Conservation (phyloP, 2,113 vertebrate species). For the Lepus europaeus region DNA sequence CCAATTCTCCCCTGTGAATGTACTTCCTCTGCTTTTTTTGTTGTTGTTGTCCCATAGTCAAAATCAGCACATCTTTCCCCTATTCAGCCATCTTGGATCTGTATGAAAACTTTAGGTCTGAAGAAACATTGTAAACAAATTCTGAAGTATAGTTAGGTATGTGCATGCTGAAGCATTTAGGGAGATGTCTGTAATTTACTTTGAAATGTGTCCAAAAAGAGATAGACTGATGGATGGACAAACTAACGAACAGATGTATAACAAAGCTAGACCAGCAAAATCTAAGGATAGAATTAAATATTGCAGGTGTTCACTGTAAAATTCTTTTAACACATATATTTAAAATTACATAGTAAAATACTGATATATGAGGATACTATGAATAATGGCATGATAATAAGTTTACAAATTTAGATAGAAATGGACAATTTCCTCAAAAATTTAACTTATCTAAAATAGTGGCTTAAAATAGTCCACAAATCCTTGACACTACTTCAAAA, state of each 20-base stretch:
- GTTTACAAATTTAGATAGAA: conserved; percentile 22
- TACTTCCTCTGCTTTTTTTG: too few relatives aligned
- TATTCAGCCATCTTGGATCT: not conserved
- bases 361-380: not conserved
- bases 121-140: not conserved
- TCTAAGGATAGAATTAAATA: not conserved
- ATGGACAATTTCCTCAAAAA: not conserved
- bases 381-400: not conserved
- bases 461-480: conserved; percentile 1
- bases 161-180: conserved; percentile 4
- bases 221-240: not conserved
- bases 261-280: not conserved
- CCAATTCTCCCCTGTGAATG: too few relatives aligned
- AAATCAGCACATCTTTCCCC: too few relatives aligned
- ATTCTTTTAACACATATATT: not conserved
- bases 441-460: not conserved
- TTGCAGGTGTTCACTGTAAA: not conserved
- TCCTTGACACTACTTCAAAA: not conserved
- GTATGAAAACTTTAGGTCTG: conserved; percentile 7
- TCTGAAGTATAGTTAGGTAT: not conserved
- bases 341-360: conserved; percentile 28
- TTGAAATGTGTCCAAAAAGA: conserved; percentile 5
- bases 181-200: not conserved
- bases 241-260: not conserved
- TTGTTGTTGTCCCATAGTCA: too few relatives aligned